Conservation (phyloP, 2,113 vertebrate genomes). For the Coptodon rendalli region DNA sequence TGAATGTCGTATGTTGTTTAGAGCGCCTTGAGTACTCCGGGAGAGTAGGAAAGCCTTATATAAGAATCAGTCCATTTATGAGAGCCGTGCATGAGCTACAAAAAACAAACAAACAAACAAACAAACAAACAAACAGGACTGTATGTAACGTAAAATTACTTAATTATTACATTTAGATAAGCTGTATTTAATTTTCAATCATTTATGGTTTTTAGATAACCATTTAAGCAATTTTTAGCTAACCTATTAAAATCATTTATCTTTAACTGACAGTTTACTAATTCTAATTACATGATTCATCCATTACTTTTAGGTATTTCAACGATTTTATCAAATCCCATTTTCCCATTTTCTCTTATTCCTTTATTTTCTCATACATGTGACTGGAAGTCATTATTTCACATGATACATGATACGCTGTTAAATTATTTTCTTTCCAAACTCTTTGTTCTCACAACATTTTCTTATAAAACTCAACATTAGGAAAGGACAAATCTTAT, state of each 20-base stretch:
- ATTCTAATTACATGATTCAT: background rate
- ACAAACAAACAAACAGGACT: too few relatives aligned
- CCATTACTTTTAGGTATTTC: background rate
- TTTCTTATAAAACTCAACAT: background rate
- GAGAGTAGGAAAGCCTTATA: background rate
- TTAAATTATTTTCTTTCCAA: background rate
- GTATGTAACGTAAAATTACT: background rate
- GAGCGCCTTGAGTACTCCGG: fast-evolving
- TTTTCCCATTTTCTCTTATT: background rate
- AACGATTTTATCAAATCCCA: background rate
- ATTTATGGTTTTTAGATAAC: background rate
- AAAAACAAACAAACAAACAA: too few relatives aligned
- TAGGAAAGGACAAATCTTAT: background rate
- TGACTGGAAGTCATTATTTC: background rate
- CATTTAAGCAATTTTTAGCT: background rate
- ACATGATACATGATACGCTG: background rate
- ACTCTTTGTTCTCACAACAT: background rate
- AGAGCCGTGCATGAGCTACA: background rate
- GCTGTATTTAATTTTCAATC: background rate
- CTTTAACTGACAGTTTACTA: background rate
- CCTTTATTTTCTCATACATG: background rate
- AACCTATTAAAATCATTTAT: background rate
- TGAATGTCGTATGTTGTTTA: background rate
- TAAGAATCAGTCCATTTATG: background rate
- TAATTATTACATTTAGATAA: background rate